A percentile compares a stretch with the other conserved stretches of the same genome.
Evolutionary conservation across 2,113 vertebrate genomes (phyloP).

Genomic region (Recurvirostra avosetta): DNA sequence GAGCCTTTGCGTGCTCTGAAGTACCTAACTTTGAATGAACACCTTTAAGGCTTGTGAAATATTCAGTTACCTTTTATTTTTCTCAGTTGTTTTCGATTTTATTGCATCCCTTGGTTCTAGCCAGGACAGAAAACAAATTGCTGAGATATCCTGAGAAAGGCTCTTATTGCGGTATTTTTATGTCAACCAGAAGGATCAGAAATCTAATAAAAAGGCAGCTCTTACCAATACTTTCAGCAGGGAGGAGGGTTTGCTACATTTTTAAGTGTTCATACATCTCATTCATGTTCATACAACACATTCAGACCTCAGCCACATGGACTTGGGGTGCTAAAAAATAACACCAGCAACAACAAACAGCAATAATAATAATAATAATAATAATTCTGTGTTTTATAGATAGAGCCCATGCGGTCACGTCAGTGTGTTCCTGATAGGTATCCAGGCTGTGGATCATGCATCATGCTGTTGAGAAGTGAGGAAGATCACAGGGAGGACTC

Average conservation of each 20-base stretch:
- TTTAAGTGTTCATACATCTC: background rate
- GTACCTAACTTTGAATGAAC: slow-evolving; percentile 22
- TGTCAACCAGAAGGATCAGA: background rate
- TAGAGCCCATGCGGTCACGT: fast-evolving
- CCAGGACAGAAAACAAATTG: background rate
- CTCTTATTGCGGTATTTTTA: background rate
- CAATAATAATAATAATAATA: no score
- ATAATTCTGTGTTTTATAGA: background rate
- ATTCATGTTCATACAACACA: background rate
- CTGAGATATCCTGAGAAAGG: background rate
- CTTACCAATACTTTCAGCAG: background rate
- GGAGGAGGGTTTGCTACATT: background rate
- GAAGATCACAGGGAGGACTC: background rate
- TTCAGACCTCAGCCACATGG: no score
- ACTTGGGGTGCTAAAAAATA: no score
- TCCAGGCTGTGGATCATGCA: background rate
- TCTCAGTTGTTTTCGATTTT: background rate
- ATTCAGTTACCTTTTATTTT: background rate
- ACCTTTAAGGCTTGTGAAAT: background rate
- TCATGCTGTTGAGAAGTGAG: background rate
- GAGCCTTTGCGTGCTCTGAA: background rate
- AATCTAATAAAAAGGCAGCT: background rate
- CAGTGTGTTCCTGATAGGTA: background rate
- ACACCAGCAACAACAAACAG: no score
- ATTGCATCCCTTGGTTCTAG: background rate